Percentiles rank a stretch among this genome's conserved stretches.
phyloP scores from a whole-genome alignment of 1,140 invertebrate species.

The Drosophila azteca region DNA sequence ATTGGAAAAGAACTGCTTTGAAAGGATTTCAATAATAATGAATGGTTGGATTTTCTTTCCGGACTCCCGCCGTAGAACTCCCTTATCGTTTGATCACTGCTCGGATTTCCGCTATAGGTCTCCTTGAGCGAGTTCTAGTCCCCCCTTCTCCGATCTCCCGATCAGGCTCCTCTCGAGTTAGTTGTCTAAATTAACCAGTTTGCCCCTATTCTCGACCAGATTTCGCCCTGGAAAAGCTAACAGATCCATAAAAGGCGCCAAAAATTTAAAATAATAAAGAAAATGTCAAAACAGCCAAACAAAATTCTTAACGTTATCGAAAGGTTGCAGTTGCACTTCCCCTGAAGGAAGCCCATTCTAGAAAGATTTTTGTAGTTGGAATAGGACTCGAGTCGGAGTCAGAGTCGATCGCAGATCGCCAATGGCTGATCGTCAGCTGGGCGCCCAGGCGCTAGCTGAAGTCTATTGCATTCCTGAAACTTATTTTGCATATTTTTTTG shows the following conservation, averaged over 20 bases:
- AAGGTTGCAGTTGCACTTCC: slow-evolving; percentile 64
- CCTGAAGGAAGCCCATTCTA: slow-evolving; percentile 35
- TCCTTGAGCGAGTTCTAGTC: no score
- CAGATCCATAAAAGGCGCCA: slow-evolving; percentile 12
- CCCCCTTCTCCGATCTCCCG: neutral
- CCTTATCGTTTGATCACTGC: no score
- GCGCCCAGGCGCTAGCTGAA: no score
- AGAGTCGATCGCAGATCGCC: neutral
- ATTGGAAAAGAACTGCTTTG: no score
- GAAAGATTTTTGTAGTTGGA: no score
- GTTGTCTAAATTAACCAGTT: slow-evolving; percentile 54
- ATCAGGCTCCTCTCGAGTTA: slow-evolving; percentile 47
- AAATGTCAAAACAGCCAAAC: slow-evolving; percentile 67
- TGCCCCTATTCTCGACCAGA: slow-evolving; percentile 6
- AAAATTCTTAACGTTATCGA: slow-evolving; percentile 64
- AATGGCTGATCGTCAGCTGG: slow-evolving; percentile 5
- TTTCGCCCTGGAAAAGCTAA: slow-evolving; percentile 16
- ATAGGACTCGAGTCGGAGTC: no score
- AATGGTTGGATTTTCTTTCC: neutral
- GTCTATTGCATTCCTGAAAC: no score
- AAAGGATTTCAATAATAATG: no score
- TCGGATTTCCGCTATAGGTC: no score
- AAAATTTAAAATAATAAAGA: slow-evolving; percentile 37
- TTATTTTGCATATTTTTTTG: slow-evolving; percentile 1
- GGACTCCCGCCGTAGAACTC: no score